These are phyloP conservation scores for Crypturellus undulatus DNA, from an alignment of 2,113 vertebrate species.

Conservation along the genomic window DNA sequence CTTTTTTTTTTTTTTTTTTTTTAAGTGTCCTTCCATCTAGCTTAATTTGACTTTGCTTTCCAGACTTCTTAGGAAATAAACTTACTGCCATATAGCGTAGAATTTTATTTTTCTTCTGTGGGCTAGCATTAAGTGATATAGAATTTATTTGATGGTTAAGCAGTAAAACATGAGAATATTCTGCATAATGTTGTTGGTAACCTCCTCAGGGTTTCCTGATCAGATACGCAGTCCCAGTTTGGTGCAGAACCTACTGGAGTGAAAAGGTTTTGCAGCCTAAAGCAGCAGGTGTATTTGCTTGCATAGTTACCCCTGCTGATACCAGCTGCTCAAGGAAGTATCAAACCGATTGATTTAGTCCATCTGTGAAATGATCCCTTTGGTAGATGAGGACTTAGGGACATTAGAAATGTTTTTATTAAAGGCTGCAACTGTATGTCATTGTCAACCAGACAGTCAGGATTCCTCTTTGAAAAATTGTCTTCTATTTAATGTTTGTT, in stretches of 20 bases:
- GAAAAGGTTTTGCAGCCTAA: neutral
- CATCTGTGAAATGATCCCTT: neutral
- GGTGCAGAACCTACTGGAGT: neutral
- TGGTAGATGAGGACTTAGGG: conserved; percentile 12
- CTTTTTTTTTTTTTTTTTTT: neutral
- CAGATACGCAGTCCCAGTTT: neutral
- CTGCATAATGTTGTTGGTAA: neutral
- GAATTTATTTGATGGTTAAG: neutral
- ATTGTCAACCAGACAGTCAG: neutral
- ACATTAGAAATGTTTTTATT: neutral
- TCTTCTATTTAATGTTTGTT: neutral
- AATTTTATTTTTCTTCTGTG: neutral
- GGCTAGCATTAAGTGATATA: neutral
- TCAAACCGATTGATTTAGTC: neutral
- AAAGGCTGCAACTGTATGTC: neutral
- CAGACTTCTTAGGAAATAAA: neutral
- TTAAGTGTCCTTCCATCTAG: neutral
- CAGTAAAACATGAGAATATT: neutral
- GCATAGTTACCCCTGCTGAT: neutral
- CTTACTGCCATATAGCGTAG: neutral
- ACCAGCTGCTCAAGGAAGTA: neutral
- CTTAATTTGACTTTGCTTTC: neutral
- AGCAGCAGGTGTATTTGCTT: neutral
- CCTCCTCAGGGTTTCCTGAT: neutral
- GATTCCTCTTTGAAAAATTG: neutral